Evolutionary conservation across 2,888 invertebrate species (phyloP).

Genomic region (Macrophya annulata): DNA sequence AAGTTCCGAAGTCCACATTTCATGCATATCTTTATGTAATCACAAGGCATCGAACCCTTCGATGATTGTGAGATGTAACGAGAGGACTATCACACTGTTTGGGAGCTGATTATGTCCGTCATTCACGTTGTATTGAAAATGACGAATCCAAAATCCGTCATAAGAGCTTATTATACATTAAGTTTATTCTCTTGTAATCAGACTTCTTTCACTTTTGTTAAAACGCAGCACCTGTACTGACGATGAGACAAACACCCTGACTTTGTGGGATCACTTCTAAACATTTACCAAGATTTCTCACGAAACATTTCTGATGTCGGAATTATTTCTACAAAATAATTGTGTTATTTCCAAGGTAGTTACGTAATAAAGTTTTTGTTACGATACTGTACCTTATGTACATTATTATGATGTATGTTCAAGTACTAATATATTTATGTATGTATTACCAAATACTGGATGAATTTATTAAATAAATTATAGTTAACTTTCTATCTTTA

Average conservation of each 20-base stretch:
- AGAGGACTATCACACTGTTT: not conserved
- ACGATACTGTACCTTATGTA: not conserved
- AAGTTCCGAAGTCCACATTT: not conserved
- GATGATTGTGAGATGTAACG: not conserved
- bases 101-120: not conserved
- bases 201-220: not conserved
- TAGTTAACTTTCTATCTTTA: not conserved
- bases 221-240: not conserved
- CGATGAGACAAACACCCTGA: too few relatives aligned
- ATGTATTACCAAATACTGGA: not conserved
- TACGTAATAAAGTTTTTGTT: not conserved
- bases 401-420: not conserved
- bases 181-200: not conserved
- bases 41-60: not conserved
- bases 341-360: not conserved
- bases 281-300: not conserved
- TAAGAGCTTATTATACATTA: not conserved
- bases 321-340: not conserved
- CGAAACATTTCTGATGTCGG: not conserved
- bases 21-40: not conserved
- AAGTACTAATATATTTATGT: not conserved
- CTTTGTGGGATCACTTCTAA: not conserved
- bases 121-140: not conserved
- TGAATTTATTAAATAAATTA: not conserved
- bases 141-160: not conserved